These are phyloP conservation scores for Phrixothrix hirtus DNA, from an alignment of 2,888 invertebrate genomes.

Conservation along the genomic window DNA sequence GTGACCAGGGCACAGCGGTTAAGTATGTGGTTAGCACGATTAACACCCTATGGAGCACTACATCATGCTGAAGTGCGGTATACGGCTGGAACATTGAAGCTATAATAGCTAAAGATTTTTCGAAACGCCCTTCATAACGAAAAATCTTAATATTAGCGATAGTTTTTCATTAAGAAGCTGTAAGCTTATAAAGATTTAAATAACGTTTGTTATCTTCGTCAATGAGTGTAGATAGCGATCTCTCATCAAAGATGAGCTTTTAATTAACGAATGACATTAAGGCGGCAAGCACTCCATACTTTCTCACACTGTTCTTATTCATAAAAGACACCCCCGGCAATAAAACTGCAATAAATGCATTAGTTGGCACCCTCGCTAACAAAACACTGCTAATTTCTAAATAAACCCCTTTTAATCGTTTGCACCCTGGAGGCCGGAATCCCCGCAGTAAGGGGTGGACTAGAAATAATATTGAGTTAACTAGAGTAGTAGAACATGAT, in stretches of 20 bases:
- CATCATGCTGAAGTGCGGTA: constrained; percentile 18
- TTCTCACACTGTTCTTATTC: constrained; percentile 16
- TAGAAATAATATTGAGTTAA: constrained; percentile 38
- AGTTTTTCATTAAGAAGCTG: no score
- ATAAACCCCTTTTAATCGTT: constrained; percentile 39
- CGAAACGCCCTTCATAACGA: no score
- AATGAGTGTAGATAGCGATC: constrained; percentile 1
- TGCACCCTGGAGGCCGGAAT: constrained; percentile 30
- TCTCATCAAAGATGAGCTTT: constrained; percentile 6
- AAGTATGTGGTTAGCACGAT: constrained; percentile 30
- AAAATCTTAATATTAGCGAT: no score
- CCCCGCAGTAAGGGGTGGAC: constrained; percentile 23
- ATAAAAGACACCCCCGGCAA: constrained; percentile 16
- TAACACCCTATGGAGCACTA: constrained; percentile 28
- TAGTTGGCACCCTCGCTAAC: constrained; percentile 36
- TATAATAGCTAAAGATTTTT: no score
- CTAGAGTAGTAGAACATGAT: constrained; percentile 21
- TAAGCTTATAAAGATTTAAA: no score
- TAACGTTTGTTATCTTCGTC: no score
- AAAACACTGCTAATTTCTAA: constrained; percentile 39
- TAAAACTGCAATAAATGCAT: constrained; percentile 38
- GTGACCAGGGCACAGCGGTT: constrained; percentile 20
- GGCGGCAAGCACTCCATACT: not conserved
- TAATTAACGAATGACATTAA: constrained; percentile 5
- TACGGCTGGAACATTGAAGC: no score